Conservation (phyloP, 2,113 vertebrate species). For the Vulpes ferrilata region DNA sequence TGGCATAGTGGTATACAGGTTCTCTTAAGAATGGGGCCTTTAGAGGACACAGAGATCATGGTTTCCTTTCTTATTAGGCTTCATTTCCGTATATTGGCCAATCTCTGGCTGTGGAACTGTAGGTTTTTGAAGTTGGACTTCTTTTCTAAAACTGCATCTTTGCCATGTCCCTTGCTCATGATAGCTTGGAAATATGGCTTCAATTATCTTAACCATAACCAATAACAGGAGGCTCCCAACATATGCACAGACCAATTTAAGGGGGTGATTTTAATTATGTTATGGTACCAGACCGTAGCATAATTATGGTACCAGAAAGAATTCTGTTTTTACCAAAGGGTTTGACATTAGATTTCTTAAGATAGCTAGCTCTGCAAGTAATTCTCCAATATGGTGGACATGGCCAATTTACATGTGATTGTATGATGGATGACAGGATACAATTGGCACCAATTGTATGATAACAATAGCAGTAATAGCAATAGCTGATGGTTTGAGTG, state of each 20-base stretch:
- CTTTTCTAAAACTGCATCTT: neutral
- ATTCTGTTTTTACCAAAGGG: neutral
- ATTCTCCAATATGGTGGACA: neutral
- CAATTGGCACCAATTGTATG: too few relatives aligned
- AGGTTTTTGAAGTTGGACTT: slow-evolving; percentile 19
- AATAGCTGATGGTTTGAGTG: neutral
- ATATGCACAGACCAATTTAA: neutral
- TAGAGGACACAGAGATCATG: neutral
- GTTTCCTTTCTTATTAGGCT: neutral
- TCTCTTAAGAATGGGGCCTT: neutral
- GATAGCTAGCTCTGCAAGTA: neutral
- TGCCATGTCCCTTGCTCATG: neutral
- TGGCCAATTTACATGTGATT: neutral
- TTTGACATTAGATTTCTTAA: neutral
- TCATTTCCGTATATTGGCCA: neutral
- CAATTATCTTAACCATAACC: slow-evolving; percentile 24
- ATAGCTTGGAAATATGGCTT: neutral
- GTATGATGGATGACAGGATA: too few relatives aligned
- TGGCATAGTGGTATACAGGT: neutral
- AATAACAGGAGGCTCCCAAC: neutral
- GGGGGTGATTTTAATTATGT: neutral
- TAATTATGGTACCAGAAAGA: neutral
- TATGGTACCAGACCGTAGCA: neutral
- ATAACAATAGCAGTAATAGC: neutral
- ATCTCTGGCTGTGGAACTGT: neutral